Base-by-base conservation (phyloP, 2,113 vertebrate species). In the Labeo rohita region DNA sequence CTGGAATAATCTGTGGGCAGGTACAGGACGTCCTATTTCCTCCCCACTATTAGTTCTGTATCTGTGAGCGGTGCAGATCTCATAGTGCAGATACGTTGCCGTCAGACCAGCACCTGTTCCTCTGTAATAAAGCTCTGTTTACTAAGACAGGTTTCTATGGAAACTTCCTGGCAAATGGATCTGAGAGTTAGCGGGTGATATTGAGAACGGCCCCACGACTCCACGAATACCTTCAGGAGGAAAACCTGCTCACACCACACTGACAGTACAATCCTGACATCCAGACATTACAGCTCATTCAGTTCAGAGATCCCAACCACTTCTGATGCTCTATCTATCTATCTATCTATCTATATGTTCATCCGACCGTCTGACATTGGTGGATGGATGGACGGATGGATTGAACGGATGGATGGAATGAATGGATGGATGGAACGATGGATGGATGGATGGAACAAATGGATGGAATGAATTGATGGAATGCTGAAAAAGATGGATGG, bases 181-280 rank as follows among this genome's bases (percentile, higher is more conserved):
- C 15, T 61, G 54, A 80, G 78, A n/a, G 10, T 21, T 43, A 45
- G 39, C 78, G 15, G 78, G 78, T 45, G 78, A 80, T 80, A 47
- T 63, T 63, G 34, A 80, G 56, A 59, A 39, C 52, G 4, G 50
- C 47, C n/a, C 15, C 34, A 16, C 0, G 28, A 79, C 28, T 39
- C 2, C 9, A 18, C 5, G 39, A 39, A 56, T 47, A n/a, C 21
- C 45, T 49, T 74, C 43, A 73, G 72, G 72, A 74, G 18, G 2
- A 49, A 74, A 74, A 74, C 72, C 45, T 49, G 72, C 12, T 49
- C 72, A 3, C 43, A 56, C 54, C 54, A 1, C 54, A 56, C 8
- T 18, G 36, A n/a, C n/a, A 9, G 18, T n/a, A 0, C 3, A 59
- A 7, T 59, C 18, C 3, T 21, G 8, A 3, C 61, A 11, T 23